Evolutionary conservation across 2,888 invertebrate genomes (phyloP).

Genomic region (Conistra vaccinii): DNA sequence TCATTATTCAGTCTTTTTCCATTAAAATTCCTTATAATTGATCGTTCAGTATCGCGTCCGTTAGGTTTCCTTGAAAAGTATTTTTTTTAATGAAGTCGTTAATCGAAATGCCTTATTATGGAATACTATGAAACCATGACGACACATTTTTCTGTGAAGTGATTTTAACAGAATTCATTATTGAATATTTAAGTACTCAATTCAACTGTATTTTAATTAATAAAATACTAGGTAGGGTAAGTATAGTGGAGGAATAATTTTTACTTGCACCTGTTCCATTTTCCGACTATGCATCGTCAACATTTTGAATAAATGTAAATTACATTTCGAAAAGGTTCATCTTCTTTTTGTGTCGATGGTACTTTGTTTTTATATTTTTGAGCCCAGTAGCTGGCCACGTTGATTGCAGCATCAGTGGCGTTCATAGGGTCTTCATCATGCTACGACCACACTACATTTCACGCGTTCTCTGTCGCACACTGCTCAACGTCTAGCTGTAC

Average conservation of each 20-base stretch:
- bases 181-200: neutral
- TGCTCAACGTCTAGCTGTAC: too few species aligned
- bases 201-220: neutral
- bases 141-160: neutral
- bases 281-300: neutral
- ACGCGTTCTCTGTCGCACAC: too few species aligned
- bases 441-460: too few species aligned
- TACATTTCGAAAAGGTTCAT: too few species aligned
- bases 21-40: conserved; percentile 25
- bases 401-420: too few species aligned
- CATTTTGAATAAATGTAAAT: neutral
- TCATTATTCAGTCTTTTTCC: conserved; percentile 46
- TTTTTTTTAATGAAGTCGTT: neutral
- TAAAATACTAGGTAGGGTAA: neutral
- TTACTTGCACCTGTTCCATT: neutral
- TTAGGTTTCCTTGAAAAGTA: too few species aligned
- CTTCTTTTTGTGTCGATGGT: too few species aligned
- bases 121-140: neutral
- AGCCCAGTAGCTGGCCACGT: too few species aligned
- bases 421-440: too few species aligned
- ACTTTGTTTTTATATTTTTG: too few species aligned
- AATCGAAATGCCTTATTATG: neutral
- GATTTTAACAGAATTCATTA: neutral
- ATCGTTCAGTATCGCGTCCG: neutral
- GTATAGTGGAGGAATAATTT: neutral